These are phyloP conservation scores for Drosophila setifemur DNA, from an alignment of 1,140 invertebrate species.

Conservation along the genomic window DNA sequence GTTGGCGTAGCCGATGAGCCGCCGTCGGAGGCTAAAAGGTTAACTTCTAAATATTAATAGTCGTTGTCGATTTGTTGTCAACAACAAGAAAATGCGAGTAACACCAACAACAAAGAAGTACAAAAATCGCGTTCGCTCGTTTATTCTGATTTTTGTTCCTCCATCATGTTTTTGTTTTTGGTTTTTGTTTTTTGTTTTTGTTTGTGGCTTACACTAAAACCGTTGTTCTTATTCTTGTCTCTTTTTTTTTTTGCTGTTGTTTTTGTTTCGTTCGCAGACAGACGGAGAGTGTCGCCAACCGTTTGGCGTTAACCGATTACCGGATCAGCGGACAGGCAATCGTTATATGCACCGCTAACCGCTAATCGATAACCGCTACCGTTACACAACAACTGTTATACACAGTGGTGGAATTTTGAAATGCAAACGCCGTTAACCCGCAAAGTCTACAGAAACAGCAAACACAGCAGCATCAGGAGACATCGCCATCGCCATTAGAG, in stretches of 20 bases:
- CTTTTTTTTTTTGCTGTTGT: not conserved
- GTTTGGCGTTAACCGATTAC: no score
- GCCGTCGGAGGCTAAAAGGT: constrained; percentile 79
- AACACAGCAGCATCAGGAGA: not conserved
- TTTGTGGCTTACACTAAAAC: constrained; percentile 11
- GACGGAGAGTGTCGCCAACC: no score
- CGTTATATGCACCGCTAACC: no score
- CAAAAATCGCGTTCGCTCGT: constrained; percentile 37
- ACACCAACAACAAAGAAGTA: constrained; percentile 42
- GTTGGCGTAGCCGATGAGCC: constrained; percentile 73
- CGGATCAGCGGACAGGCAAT: no score
- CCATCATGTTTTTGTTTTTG: constrained; percentile 11
- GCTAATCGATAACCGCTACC: not conserved
- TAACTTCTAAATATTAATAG: constrained; percentile 83
- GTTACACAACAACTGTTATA: no score
- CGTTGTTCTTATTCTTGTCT: not conserved
- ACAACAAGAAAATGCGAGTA: constrained; percentile 46
- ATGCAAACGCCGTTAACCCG: not conserved
- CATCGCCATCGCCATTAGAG: not conserved
- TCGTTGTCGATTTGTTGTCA: constrained; percentile 65
- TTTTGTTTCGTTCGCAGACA: not conserved
- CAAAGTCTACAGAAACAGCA: not conserved
- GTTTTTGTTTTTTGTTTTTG: constrained; percentile 8
- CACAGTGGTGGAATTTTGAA: not conserved
- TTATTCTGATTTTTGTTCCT: constrained; percentile 10